Percentiles rank a stretch among this genome's conserved stretches.
Evolutionary conservation across 2,797 vertebrate genomes (phyloP).

Genomic region (Molossus alvarezi): DNA sequence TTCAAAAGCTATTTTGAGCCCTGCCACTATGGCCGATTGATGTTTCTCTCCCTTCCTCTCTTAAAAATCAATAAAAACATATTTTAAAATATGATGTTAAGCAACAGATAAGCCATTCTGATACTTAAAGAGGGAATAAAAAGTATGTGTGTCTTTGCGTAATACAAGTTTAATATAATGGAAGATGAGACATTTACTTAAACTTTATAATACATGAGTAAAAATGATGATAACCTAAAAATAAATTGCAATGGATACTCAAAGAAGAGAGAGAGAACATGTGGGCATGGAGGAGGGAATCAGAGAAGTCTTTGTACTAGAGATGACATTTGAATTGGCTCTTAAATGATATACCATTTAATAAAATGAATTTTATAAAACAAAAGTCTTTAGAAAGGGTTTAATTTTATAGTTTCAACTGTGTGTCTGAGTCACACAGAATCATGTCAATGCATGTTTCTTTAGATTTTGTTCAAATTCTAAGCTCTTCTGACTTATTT

Average conservation of each 20-base stretch:
- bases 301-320: constrained; percentile 27
- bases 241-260: background rate
- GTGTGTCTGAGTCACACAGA: constrained; percentile 22
- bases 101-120: background rate
- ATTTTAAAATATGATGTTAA: background rate
- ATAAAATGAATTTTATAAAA: constrained; percentile 58
- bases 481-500: constrained; percentile 41
- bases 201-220: background rate
- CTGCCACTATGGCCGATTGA: too few species aligned
- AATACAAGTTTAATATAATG: background rate
- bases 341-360: constrained; percentile 33
- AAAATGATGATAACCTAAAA: constrained; percentile 50
- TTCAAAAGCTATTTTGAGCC: constrained; percentile 10
- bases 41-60: too few species aligned
- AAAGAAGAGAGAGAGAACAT: constrained; percentile 13
- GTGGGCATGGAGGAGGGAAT: background rate
- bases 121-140: constrained; percentile 34
- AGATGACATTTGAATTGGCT: constrained; percentile 50
- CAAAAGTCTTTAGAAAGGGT: constrained; percentile 48
- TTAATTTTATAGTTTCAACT: constrained; percentile 42
- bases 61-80: too few species aligned
- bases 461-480: constrained; percentile 64
- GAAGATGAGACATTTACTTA: constrained; percentile 45
- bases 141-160: background rate
- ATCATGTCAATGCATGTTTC: background rate